Conservation (phyloP, 2,797 vertebrate species). For the Cossypha heuglini region DNA sequence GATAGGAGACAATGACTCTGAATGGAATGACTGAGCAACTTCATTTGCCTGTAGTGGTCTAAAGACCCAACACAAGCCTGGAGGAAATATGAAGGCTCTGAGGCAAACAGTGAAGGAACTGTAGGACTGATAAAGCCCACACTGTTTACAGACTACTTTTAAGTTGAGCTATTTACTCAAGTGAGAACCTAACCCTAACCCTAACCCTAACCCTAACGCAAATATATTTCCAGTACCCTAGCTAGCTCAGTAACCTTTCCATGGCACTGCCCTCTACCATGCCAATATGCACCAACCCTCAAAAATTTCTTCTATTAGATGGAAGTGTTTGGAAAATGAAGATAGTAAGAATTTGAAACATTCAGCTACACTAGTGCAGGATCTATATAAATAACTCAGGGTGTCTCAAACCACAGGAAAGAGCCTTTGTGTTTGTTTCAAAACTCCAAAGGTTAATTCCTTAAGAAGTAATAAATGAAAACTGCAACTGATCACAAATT, state of each 20-base stretch:
- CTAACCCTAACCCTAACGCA: not conserved
- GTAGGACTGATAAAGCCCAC: not conserved
- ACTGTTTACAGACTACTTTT: not conserved
- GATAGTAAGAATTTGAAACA: not conserved
- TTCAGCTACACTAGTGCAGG: not conserved
- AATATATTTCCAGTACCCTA: not conserved
- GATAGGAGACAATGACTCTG: not conserved
- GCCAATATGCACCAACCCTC: not conserved
- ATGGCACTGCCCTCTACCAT: not conserved
- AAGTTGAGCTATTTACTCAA: not conserved
- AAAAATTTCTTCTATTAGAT: not conserved
- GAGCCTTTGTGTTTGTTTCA: not conserved
- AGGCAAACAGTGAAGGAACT: not conserved
- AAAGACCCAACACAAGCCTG: not conserved
- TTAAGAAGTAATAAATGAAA: not conserved
- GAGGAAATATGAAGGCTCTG: not conserved
- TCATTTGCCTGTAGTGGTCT: not conserved
- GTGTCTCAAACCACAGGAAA: not conserved
- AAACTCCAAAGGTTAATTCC: not conserved
- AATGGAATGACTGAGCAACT: not conserved
- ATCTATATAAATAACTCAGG: not conserved
- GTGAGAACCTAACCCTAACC: too few species aligned
- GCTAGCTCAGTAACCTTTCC: not conserved
- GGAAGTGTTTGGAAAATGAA: not conserved
- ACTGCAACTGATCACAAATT: not conserved